phyloP scores from a whole-genome alignment of 2,888 invertebrate genomes.

The Parochlus steinenii region DNA sequence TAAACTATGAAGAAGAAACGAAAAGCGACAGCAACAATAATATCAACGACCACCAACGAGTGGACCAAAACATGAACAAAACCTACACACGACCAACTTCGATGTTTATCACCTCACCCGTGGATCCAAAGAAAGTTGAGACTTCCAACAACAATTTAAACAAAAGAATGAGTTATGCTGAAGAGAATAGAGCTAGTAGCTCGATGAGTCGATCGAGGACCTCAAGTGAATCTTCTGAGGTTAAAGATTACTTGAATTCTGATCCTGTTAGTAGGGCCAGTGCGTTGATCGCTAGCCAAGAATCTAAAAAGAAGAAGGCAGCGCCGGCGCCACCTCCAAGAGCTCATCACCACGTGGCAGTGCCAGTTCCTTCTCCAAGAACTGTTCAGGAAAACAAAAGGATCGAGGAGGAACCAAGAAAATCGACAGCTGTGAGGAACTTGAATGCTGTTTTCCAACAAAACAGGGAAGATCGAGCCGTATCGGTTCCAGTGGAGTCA shows the following conservation, averaged over 20 bases:
- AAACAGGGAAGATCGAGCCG: too few species aligned
- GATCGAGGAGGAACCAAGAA: too few species aligned
- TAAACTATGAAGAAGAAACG: neutral
- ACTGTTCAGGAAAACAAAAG: slow-evolving; percentile 12
- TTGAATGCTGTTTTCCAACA: too few species aligned
- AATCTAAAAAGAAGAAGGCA: slow-evolving; percentile 23
- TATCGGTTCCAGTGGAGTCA: slow-evolving; percentile 2
- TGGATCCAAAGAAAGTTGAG: neutral
- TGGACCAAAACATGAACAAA: neutral
- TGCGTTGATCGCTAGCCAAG: too few species aligned
- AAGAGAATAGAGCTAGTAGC: neutral
- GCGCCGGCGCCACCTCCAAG: slow-evolving; percentile 25
- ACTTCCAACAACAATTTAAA: slow-evolving; percentile 3
- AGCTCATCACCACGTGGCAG: slow-evolving; percentile 8
- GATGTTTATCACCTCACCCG: neutral
- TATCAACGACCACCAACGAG: neutral
- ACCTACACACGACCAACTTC: slow-evolving; percentile 11
- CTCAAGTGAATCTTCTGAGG: slow-evolving; percentile 13
- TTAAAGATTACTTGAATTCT: slow-evolving; percentile 3
- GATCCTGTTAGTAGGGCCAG: too few species aligned
- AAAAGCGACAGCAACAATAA: slow-evolving; percentile 6
- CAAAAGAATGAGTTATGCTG: neutral
- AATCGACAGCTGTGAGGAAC: too few species aligned
- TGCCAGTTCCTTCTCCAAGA: slow-evolving; percentile 20
- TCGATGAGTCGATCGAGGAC: slow-evolving; percentile 10